Conservation (phyloP, 2,888 invertebrate species). For the Octonoba sinensis region DNA sequence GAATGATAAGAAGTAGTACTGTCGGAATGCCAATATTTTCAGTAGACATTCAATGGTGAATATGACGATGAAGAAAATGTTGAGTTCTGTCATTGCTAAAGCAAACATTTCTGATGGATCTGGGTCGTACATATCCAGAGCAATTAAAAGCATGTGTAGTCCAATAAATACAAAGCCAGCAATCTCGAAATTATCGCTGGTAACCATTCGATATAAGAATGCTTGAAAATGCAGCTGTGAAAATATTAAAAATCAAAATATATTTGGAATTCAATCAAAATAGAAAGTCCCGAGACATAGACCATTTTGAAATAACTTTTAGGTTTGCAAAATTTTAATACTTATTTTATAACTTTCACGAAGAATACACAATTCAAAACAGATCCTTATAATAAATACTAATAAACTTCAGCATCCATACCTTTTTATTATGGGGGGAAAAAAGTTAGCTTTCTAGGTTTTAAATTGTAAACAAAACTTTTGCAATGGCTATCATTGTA, state of each 20-base stretch:
- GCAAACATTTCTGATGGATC: constrained; percentile 62
- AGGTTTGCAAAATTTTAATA: not conserved
- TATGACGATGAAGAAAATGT: constrained; percentile 53
- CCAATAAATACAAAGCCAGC: constrained; percentile 62
- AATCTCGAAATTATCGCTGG: constrained; percentile 57
- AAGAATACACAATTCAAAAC: too few relatives aligned
- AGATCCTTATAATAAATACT: too few relatives aligned
- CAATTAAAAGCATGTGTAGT: constrained; percentile 57
- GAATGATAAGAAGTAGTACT: constrained; percentile 38
- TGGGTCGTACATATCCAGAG: constrained; percentile 61
- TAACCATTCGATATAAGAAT: constrained; percentile 56
- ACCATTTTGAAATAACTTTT: not conserved
- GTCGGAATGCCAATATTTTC: constrained; percentile 45
- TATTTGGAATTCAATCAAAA: not conserved
- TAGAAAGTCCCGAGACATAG: not conserved
- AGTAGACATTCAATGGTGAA: constrained; percentile 43
- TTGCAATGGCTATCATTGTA: too few relatives aligned
- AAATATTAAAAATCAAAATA: not conserved
- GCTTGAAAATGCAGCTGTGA: constrained; percentile 39
- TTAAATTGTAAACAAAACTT: too few relatives aligned
- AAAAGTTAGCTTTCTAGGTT: too few relatives aligned
- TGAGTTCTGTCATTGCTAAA: constrained; percentile 54
- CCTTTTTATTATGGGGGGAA: too few relatives aligned
- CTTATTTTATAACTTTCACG: too few relatives aligned
- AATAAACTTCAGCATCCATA: too few relatives aligned